A percentile compares a stretch with the other conserved stretches of the same genome.
Conservation (phyloP, 2,797 vertebrate genomes). For the Halcyon chelicuti region DNA sequence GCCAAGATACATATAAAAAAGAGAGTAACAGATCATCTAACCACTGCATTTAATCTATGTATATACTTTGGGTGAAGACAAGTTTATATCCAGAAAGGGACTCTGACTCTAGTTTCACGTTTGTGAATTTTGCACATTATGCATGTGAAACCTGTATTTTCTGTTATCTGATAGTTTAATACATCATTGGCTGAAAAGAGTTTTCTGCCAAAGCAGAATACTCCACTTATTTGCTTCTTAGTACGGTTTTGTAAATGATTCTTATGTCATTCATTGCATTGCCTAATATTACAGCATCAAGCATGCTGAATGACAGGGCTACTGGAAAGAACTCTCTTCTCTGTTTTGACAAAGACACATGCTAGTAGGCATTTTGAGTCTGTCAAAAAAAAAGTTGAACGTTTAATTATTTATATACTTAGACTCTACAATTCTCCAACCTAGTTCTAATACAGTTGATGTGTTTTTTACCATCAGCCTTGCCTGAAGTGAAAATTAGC, state of each 20-base stretch:
- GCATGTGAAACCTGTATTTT: background rate
- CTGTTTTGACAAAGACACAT: slow-evolving; percentile 18
- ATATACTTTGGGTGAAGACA: background rate
- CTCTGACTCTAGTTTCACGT: background rate
- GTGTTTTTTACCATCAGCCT: slow-evolving; percentile 53
- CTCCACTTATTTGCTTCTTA: background rate
- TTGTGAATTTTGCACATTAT: background rate
- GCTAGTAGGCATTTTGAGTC: background rate
- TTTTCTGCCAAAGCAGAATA: background rate
- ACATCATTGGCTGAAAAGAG: background rate
- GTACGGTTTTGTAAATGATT: background rate
- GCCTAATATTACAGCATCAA: background rate
- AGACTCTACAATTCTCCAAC: background rate
- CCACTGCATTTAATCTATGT: background rate
- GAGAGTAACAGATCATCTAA: background rate
- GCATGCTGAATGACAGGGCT: background rate
- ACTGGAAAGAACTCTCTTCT: background rate
- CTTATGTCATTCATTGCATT: background rate
- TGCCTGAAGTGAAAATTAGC: slow-evolving; percentile 58
- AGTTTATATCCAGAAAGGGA: background rate
- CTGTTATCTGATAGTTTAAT: background rate
- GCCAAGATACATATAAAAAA: background rate
- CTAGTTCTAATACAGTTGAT: background rate
- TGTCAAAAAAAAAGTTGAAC: slow-evolving; percentile 41
- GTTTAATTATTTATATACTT: slow-evolving; percentile 33